Base-by-base conservation (phyloP, 2,797 vertebrate genomes). In the Eidolon dupreanum region DNA sequence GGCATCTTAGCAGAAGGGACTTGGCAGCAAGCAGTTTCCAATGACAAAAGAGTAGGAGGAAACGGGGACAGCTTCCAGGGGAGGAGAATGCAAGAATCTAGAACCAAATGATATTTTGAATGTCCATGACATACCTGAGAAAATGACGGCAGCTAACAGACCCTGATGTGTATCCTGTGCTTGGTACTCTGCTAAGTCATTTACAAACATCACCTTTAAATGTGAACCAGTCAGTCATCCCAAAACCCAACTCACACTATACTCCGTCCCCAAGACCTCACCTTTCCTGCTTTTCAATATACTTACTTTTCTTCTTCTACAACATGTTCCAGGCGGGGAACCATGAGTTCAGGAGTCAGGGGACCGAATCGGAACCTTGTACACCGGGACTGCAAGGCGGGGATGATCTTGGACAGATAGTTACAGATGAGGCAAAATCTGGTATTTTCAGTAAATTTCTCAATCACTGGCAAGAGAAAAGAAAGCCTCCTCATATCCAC, bases 351-450 rank as follows among this genome's bases (percentile, higher is more conserved):
- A 0, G 99, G 99, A 28, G 98, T 99, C 95, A 99, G 98, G 0
- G 99, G 99, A 1, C 99, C 99, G 0, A 99, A 99, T 66, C 99
- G 99, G 98, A 99, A 99, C 84, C 99, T 98, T 0, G 99, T 99
- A 98, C 99, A 99, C 79, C 99, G 99, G 3, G 99, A 99, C 97
- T 99, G 99, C 97, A 99, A 98, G 5, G 99, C 99, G 0, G 99
- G 99, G 98, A 99, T 99, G 99, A 99, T 99, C 99, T 99, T 99
- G 68, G 99, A 99, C 79, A 99, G 98, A 98, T 99, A 99, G 98
- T 99, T 99, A 97, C 99, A 99, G 98, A 99, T 99, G 96, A 99
- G 98, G 97, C 99, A 99, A 88, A 99, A 99, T 0, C 99, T 98
- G 4, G 99, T 99, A 98, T 99, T 99, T 97, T 99, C 99, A 0